These are phyloP conservation scores for Hyphantria cunea DNA, from an alignment of 1,140 invertebrate genomes.

Conservation along the genomic window DNA sequence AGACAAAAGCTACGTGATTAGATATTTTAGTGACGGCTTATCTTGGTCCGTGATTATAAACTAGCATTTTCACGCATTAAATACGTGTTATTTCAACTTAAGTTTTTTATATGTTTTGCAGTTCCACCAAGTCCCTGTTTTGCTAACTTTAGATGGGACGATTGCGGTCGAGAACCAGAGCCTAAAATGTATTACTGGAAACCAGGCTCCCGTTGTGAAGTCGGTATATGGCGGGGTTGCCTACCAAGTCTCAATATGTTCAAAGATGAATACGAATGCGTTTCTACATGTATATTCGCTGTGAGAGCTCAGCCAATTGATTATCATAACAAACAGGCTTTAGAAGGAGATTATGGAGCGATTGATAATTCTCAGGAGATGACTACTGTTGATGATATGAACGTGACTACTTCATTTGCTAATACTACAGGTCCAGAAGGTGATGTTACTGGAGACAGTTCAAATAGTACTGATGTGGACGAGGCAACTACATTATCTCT, in stretches of 20 bases:
- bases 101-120: slow-evolving; percentile 38
- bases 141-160: slow-evolving; percentile 60
- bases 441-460: background rate
- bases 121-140: slow-evolving; percentile 66
- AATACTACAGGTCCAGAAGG: background rate
- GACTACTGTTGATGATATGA: background rate
- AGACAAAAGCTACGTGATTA: no score
- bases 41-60: no score
- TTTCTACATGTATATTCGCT: slow-evolving; percentile 62
- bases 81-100: no score
- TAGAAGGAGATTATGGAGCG: background rate
- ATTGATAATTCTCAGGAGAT: background rate
- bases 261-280: slow-evolving; percentile 64
- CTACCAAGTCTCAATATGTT: slow-evolving; percentile 73
- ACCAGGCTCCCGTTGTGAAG: slow-evolving; percentile 67
- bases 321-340: slow-evolving; percentile 36
- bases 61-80: no score
- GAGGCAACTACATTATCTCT: no score
- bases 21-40: no score
- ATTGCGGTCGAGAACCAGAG: slow-evolving; percentile 54
- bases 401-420: no score
- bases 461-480: no score
- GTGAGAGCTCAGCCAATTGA: slow-evolving; percentile 43
- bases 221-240: slow-evolving; percentile 66
- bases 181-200: slow-evolving; percentile 69